A percentile compares a stretch with the other conserved stretches of the same genome.
Evolutionary conservation across 2,113 vertebrate species (phyloP).

Genomic region (Spheniscus mendiculus): DNA sequence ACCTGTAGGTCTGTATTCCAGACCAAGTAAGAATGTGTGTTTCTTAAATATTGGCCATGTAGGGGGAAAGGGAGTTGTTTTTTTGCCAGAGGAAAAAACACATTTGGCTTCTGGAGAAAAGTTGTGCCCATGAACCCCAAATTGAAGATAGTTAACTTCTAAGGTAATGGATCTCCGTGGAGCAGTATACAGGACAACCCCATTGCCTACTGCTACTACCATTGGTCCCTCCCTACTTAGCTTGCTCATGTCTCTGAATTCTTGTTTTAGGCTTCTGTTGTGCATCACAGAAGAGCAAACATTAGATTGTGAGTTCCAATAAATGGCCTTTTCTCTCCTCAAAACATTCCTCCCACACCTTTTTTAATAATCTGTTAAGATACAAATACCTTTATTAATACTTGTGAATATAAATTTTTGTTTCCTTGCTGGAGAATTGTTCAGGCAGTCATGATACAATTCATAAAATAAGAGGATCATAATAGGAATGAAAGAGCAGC

Average conservation of each 20-base stretch:
- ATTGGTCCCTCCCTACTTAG: neutral
- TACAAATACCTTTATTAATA: neutral
- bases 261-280: neutral
- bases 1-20: neutral
- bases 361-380: neutral
- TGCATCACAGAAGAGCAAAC: neutral
- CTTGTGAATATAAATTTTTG: neutral
- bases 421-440: neutral
- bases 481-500: neutral
- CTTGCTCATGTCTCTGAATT: neutral
- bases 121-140: neutral
- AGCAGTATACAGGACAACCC: neutral
- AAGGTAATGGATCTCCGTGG: neutral
- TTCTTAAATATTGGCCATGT: neutral
- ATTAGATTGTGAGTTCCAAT: neutral
- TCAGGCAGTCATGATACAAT: neutral
- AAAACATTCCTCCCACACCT: neutral
- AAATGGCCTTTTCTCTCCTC: neutral
- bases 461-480: neutral
- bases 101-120: neutral
- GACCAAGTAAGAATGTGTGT: neutral
- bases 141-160: neutral
- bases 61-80: neutral
- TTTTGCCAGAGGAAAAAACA: neutral
- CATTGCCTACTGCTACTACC: neutral